Base-by-base conservation (phyloP, 2,113 vertebrate genomes). In the Rhynchopsitta pachyrhyncha region DNA sequence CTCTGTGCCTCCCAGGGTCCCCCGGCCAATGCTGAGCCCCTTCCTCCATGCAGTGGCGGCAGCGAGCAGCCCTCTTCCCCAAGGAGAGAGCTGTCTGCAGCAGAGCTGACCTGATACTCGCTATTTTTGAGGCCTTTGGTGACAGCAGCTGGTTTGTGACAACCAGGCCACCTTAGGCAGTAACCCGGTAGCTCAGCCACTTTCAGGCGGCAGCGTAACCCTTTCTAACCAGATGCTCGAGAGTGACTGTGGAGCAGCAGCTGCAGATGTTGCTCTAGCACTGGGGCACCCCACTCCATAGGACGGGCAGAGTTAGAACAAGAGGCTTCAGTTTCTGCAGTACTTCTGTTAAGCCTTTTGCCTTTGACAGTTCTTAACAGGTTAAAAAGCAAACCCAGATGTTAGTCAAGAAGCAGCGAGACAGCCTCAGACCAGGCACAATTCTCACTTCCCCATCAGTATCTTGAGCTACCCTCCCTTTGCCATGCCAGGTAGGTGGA, bases 171-270 rank as follows among this genome's bases (percentile, higher is more conserved):
- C 69, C 93, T 75, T 0, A 64, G 64, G 76, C 88, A 64, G 60
- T 39, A 53, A 91, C 67, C 44, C 0, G 2, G 76, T 47, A 78
- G 77, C 81, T 88, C 64, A 27, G 42, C 55, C 0, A 14, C 60
- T 60, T 92, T 81, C 47, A 79, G 77, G 41, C 81, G 88, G 64
- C 93, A 85, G 73, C 86, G 33, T 42, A 92, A 95, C 77, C 52
- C 69, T 62, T 92, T 64, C 60, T 47, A 82, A 79, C 88, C 69
- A 57, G 86, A 35, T 44, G 55, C 52, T 94, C 35, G 24, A 20
- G 35, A 83, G 86, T 82, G 92, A 88, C 60, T 75, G 73, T 14
- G 86, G 52, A 93, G 92, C 93, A 96, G 95, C 93, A 88, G 77
- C 93, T 90, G 71, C 0, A 0, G 88, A 39, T 86, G 83, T 57